These are phyloP conservation scores for Acleris laterana DNA, from an alignment of 2,888 invertebrate genomes.

Conservation along the genomic window DNA sequence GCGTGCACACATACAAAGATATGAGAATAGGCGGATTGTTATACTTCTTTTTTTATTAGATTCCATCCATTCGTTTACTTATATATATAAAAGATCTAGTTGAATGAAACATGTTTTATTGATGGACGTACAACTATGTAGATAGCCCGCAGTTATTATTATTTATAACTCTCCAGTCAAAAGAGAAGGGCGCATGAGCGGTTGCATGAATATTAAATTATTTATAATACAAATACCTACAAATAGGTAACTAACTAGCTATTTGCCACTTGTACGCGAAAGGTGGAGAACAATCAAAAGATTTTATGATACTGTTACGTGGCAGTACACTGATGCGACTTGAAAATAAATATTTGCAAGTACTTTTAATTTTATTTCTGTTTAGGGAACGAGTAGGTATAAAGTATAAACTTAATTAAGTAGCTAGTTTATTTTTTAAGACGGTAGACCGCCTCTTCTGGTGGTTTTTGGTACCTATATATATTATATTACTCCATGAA, in stretches of 20 bases:
- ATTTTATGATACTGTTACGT: neutral
- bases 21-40: conserved; percentile 49
- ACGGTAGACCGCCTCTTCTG: too few relatives aligned
- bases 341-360: too few relatives aligned
- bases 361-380: too few relatives aligned
- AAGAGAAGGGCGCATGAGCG: conserved; percentile 41
- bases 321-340: too few relatives aligned
- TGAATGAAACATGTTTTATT: conserved; percentile 46
- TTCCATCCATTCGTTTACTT: conserved; percentile 63
- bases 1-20: conserved; percentile 55
- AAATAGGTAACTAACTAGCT: conserved; percentile 31
- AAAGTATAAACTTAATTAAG: too few relatives aligned
- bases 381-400: too few relatives aligned
- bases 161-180: conserved; percentile 36
- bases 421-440: too few relatives aligned
- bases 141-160: conserved; percentile 27
- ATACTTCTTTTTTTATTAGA: conserved; percentile 67
- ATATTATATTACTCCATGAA: too few relatives aligned
- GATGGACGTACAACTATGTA: conserved; percentile 24
- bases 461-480: too few relatives aligned
- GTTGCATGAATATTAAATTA: conserved; percentile 40
- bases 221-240: conserved; percentile 35
- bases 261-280: conserved; percentile 24
- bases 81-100: conserved; percentile 46
- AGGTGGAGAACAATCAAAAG: conserved; percentile 23